phyloP scores from a whole-genome alignment of 2,888 invertebrate species.

The Xestia c-nigrum region DNA sequence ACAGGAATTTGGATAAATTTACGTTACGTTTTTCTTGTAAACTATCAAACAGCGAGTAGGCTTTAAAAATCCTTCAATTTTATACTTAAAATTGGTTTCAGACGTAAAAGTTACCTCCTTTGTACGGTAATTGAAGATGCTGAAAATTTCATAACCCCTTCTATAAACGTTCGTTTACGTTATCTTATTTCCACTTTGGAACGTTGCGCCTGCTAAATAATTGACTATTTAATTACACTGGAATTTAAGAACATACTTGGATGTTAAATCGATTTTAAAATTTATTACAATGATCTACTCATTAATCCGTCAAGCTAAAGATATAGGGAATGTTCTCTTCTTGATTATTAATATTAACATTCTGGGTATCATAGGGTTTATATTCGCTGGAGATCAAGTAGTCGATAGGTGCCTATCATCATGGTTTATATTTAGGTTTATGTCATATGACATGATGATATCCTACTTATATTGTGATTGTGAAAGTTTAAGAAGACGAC shows the following conservation, averaged over 20 bases:
- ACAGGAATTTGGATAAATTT: not conserved
- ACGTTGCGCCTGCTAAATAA: constrained; percentile 53
- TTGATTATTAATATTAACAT: constrained; percentile 18
- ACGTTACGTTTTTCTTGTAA: not conserved
- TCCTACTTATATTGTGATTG: too few species aligned
- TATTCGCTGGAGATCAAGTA: not conserved
- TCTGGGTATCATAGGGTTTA: not conserved
- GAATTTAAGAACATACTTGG: constrained; percentile 51
- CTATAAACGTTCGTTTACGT: constrained; percentile 42
- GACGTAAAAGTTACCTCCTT: constrained; percentile 33
- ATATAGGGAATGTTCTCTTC: constrained; percentile 7
- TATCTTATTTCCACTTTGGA: constrained; percentile 52
- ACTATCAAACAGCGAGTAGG: not conserved
- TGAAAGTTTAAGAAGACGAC: not conserved
- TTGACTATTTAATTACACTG: constrained; percentile 56
- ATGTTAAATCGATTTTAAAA: constrained; percentile 43
- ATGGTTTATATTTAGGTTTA: not conserved
- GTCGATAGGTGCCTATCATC: not conserved
- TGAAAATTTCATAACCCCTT: constrained; percentile 60
- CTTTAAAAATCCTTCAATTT: constrained; percentile 14
- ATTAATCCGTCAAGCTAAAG: constrained; percentile 46
- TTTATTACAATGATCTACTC: constrained; percentile 39
- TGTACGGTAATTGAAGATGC: constrained; percentile 56
- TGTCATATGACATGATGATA: not conserved
- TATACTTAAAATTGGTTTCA: constrained; percentile 8